phyloP scores from a whole-genome alignment of 2,888 invertebrate species.

The Trisateles emortualis region DNA sequence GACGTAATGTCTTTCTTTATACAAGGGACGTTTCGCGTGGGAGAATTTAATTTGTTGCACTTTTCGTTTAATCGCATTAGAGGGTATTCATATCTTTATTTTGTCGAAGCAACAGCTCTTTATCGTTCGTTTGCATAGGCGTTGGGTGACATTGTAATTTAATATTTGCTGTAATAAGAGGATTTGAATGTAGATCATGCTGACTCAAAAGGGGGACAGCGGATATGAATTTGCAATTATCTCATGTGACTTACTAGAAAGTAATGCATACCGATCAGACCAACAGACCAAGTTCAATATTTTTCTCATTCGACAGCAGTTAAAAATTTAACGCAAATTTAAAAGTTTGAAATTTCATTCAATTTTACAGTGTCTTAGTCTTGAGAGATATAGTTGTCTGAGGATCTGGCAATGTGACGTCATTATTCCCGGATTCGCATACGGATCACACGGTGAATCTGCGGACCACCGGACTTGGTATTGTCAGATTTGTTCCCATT shows the following conservation, averaged over 20 bases:
- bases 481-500: slow-evolving; percentile 83
- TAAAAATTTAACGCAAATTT: too few species aligned
- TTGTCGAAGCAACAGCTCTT: slow-evolving; percentile 50
- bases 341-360: too few species aligned
- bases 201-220: slow-evolving; percentile 8
- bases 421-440: slow-evolving; percentile 63
- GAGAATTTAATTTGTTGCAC: slow-evolving; percentile 84
- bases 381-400: slow-evolving; percentile 18
- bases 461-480: slow-evolving; percentile 74
- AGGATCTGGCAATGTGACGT: slow-evolving; percentile 41
- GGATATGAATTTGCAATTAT: slow-evolving; percentile 1
- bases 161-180: slow-evolving; percentile 31
- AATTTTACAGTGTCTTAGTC: too few species aligned
- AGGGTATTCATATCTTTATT: slow-evolving; percentile 69
- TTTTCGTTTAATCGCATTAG: slow-evolving; percentile 77
- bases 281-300: too few species aligned
- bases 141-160: slow-evolving; percentile 50
- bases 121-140: slow-evolving; percentile 68
- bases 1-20: slow-evolving; percentile 79
- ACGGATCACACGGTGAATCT: slow-evolving; percentile 59
- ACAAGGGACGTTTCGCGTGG: slow-evolving; percentile 76
- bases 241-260: not conserved
- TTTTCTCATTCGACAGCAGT: too few species aligned
- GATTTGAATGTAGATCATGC: slow-evolving; percentile 14
- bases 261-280: slow-evolving; percentile 1